Evolutionary conservation across 1,140 invertebrate species (phyloP), one percentile per base, ranked within the genome.

Genomic region (Listronotus bonariensis): DNA sequence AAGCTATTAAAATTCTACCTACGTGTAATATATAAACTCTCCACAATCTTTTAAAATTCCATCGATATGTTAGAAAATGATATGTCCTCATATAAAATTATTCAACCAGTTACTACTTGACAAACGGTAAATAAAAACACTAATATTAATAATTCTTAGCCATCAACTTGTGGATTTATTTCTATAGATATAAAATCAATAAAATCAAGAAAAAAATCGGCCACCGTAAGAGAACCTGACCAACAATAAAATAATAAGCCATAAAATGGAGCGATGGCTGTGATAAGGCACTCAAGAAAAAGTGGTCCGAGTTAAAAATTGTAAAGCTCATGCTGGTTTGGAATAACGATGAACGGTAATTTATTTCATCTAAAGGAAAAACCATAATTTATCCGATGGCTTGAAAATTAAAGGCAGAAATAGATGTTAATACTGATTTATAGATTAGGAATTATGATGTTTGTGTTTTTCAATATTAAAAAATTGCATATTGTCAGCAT

Each of bases 201-300:
- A 53, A 40, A 41, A 64, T 40, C 34, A 14, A 34, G 26, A 56
- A 58, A 65, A 58, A 58, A 58, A 26, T 45, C 34, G 63, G 32
- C 64, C 64, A 66, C 64, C 64, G 32, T 54, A 57, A 15, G 54
- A 51, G 62, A 57, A 51, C 31, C 26, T 36, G 40, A 55, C 48
- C 26, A 59, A 60, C 56, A 66, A 66, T 66, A 59, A 66, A 66
- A 66, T 66, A 66, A 66, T 66, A 66, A 59, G 49, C 51, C 51
- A 55, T 54, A 58, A 52, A 65, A 58, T 42, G 62, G 40, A 52
- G 14, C 45, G 64, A 66, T 66, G 43, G 38, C 56, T 54, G 42
- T 55, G 64, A 60, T 66, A 59, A 53, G 56, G 14, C 15, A 11
- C 9, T 5, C 18, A 17, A 54, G 64, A 59, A 59, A 66, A 59